These are phyloP conservation scores for Trypoxylon attenuatum DNA, from an alignment of 2,888 invertebrate genomes.

Conservation along the genomic window DNA sequence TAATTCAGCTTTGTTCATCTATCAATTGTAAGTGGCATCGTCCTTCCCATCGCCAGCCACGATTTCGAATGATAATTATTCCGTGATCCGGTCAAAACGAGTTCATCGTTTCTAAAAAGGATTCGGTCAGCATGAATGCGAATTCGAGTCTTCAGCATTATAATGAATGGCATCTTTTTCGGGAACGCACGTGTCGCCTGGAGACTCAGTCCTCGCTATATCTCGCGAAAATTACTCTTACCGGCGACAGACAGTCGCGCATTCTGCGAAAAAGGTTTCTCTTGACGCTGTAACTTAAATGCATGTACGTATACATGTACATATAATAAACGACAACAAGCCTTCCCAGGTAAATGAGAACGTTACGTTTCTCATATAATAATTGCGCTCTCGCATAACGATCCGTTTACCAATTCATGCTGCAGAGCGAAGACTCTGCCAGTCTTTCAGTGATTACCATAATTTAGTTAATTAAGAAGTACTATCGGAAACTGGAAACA, in stretches of 20 bases:
- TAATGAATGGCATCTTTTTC: too few species aligned
- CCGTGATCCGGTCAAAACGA: background rate
- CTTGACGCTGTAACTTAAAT: too few species aligned
- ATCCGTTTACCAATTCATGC: slow-evolving; percentile 27
- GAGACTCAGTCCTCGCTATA: too few species aligned
- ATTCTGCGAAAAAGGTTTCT: too few species aligned
- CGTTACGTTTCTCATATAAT: slow-evolving; percentile 11
- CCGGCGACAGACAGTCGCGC: too few species aligned
- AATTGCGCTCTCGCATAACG: slow-evolving; percentile 26
- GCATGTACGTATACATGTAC: too few species aligned
- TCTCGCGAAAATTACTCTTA: too few species aligned
- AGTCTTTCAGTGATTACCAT: slow-evolving; percentile 39
- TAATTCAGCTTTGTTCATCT: slow-evolving; percentile 22
- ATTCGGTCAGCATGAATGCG: too few species aligned
- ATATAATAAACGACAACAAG: too few species aligned
- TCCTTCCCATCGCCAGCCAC: background rate
- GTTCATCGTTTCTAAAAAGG: too few species aligned
- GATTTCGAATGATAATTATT: background rate
- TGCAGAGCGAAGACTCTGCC: background rate
- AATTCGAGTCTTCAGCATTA: too few species aligned
- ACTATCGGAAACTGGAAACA: slow-evolving; percentile 42
- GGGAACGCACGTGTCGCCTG: too few species aligned
- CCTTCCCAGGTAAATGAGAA: slow-evolving; percentile 3
- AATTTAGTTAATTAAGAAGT: slow-evolving; percentile 50
- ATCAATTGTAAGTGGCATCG: slow-evolving; percentile 4